Percentiles rank a stretch among this genome's conserved stretches.
Evolutionary conservation across 2,797 vertebrate species (phyloP).

Genomic region (Adelosebastes latens): DNA sequence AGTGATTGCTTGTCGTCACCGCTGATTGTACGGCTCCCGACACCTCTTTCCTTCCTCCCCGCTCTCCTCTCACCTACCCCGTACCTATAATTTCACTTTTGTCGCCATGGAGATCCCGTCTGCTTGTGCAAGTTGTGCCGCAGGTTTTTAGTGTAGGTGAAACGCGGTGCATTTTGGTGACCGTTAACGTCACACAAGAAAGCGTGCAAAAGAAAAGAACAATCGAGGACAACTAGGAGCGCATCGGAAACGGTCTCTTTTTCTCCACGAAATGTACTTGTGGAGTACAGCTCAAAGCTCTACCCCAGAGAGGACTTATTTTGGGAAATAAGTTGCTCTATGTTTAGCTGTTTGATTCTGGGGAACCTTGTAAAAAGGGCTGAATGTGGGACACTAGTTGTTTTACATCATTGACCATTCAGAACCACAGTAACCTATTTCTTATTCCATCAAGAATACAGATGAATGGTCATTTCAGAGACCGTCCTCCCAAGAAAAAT

Average conservation of each 20-base stretch:
- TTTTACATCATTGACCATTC: background rate
- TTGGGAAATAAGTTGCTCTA: conserved; percentile 8
- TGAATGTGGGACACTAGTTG: conserved; percentile 14
- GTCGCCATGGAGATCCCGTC: conserved; percentile 56
- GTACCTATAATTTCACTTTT: conserved; percentile 62
- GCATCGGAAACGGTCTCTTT: background rate
- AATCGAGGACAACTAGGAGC: conserved; percentile 29
- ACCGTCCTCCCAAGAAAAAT: background rate
- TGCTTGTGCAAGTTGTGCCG: conserved; percentile 35
- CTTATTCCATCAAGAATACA: background rate
- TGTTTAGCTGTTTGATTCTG: conserved; percentile 13
- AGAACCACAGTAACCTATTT: background rate
- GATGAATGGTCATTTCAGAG: background rate
- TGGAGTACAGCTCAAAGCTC: conserved; percentile 1
- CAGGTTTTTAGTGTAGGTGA: conserved; percentile 30
- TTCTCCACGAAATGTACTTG: conserved; percentile 4
- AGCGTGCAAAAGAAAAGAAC: conserved; percentile 11
- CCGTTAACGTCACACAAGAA: conserved; percentile 19
- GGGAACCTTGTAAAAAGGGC: background rate
- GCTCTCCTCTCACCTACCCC: conserved; percentile 19
- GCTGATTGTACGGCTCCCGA: conserved; percentile 66
- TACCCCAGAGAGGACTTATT: conserved; percentile 25
- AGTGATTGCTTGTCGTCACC: conserved; percentile 73
- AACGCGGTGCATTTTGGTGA: conserved; percentile 24
- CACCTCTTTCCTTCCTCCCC: conserved; percentile 6